phyloP scores from a whole-genome alignment of 2,797 vertebrate species.

The Picus viridis region DNA sequence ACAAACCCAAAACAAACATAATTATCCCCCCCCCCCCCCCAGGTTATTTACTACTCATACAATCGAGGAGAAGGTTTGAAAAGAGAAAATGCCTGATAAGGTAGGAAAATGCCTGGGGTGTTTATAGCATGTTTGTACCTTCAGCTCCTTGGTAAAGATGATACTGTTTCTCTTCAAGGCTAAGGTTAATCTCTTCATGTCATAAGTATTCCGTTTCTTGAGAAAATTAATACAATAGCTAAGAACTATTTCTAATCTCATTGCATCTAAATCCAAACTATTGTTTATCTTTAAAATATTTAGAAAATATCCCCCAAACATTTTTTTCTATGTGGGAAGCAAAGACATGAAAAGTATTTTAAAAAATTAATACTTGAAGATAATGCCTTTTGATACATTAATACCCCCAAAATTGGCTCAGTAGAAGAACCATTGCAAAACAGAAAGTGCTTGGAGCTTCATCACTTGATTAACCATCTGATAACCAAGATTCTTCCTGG shows the following conservation, averaged over 20 bases:
- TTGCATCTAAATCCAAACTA: not conserved
- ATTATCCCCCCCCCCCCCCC: not conserved
- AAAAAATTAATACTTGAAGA: not conserved
- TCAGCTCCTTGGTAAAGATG: not conserved
- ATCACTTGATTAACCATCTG: not conserved
- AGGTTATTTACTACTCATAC: not conserved
- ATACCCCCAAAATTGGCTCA: not conserved
- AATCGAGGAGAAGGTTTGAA: not conserved
- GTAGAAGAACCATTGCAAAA: not conserved
- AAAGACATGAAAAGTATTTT: not conserved
- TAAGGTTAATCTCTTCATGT: not conserved
- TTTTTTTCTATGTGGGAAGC: not conserved
- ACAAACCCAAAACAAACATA: not conserved
- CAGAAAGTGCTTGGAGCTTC: not conserved
- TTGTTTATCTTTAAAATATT: not conserved
- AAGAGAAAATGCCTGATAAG: not conserved
- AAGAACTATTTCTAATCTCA: not conserved
- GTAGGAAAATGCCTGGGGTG: not conserved
- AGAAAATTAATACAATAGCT: not conserved
- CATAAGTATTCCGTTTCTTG: not conserved
- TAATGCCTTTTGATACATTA: not conserved
- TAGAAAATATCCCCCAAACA: fast-evolving
- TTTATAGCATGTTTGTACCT: not conserved
- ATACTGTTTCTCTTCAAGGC: not conserved
- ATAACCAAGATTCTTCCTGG: not conserved